Base-by-base conservation (phyloP, 2,888 invertebrate species). In the Glyphotaelius pellucidus region DNA sequence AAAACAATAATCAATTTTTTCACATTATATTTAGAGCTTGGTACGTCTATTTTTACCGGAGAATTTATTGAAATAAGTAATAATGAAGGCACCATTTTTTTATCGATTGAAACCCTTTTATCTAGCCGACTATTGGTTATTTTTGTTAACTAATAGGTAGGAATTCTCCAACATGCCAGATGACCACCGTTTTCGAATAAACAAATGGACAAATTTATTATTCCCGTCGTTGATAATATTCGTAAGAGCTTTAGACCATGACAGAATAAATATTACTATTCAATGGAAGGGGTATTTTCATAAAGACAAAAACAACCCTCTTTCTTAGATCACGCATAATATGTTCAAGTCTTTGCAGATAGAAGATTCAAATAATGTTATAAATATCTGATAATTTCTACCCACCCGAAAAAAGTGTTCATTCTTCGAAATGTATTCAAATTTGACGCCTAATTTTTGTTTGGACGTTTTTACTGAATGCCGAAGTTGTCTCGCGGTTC, bases 141-240 rank as follows among this genome's bases (percentile, higher is more conserved):
- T 25, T 67, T 25, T 67, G 67, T 67, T 25, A 67, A 25, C 19
- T 67, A 67, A 67, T 67, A 25, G 7, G 19, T 19, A 25, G 25
- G 19, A 0, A 1, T 38, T 19, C 52, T 15, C 52, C 52, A 52
- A 35, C 15, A 35, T 32, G 90, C 85, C 90, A 90, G 90, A 90
- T 90, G 90, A 90, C 85, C 90, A 67, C 67, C 84, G 31, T 84
- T 42, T 32, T 85, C 80, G 11, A 90, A 84, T 90, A 67, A 84
- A 90, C 83, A 90, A 84, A 84, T 67, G 25, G 7, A 90, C 35
- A 90, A 80, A 90, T 84, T 67, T 84, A 90, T 90, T 90, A 52
- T 67, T 84, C n/a, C 85, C 84, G 9, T 67, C 67, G 67, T 67
- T 67, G 67, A 67, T 67, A 67, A n/a, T 67, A 67, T 67, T 67